phyloP scores from a whole-genome alignment of 2,113 vertebrate species.

The Corythornis madagascariensis region DNA sequence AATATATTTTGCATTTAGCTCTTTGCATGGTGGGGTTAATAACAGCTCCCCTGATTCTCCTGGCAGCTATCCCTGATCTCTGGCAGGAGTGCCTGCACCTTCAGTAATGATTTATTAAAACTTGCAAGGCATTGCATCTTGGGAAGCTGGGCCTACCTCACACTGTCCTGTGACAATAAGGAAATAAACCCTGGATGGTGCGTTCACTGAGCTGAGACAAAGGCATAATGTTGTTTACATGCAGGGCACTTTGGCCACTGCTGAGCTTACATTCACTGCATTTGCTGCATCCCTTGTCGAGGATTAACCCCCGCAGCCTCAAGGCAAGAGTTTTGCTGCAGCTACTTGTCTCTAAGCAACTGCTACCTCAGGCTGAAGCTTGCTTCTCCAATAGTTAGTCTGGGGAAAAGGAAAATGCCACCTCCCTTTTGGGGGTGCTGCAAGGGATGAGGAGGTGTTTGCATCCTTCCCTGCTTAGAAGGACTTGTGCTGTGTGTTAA shows the following conservation, averaged over 20 bases:
- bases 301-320: not conserved
- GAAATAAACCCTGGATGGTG: not conserved
- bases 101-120: not conserved
- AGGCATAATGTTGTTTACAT: accelerated
- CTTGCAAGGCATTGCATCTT: not conserved
- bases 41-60: not conserved
- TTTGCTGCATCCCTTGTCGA: not conserved
- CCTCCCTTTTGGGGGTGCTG: accelerated
- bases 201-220: not conserved
- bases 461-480: not conserved
- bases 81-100: not conserved
- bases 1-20: not conserved
- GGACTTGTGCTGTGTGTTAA: not conserved
- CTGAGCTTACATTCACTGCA: not conserved
- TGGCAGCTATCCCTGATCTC: accelerated
- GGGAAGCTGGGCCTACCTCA: not conserved
- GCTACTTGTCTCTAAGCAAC: not conserved
- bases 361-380: not conserved
- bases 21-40: not conserved
- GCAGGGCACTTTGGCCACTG: not conserved
- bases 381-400: not conserved
- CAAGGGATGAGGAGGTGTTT: accelerated
- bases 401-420: not conserved
- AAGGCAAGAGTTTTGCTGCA: not conserved
- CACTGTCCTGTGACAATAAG: not conserved